phyloP scores from a whole-genome alignment of 2,113 vertebrate genomes.

The Psettodes erumei region DNA sequence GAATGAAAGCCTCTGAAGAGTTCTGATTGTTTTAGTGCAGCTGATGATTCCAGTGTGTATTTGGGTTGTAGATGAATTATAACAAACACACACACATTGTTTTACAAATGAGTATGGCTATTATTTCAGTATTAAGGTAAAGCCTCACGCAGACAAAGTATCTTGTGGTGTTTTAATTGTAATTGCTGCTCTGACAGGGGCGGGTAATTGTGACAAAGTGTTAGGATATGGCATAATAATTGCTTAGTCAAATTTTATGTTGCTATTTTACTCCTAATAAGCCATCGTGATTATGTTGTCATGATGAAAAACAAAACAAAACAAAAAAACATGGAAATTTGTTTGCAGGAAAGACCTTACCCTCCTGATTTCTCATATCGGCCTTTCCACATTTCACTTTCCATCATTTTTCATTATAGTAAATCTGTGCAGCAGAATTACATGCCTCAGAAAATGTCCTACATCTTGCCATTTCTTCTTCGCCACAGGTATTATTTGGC shows the following conservation, averaged over 20 bases:
- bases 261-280: background rate
- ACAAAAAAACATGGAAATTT: no score
- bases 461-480: background rate
- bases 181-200: background rate
- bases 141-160: background rate
- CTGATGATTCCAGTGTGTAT: slow-evolving; percentile 2
- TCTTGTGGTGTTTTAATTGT: slow-evolving; percentile 2
- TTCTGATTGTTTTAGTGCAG: slow-evolving; percentile 15
- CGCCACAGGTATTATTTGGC: background rate
- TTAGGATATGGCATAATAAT: background rate
- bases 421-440: background rate
- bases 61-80: slow-evolving; percentile 4
- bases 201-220: background rate
- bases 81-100: slow-evolving; percentile 8
- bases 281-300: background rate
- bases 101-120: slow-evolving; percentile 12
- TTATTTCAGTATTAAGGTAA: slow-evolving; percentile 10
- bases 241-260: background rate
- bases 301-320: background rate
- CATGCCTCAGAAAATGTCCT: background rate
- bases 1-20: slow-evolving; percentile 38
- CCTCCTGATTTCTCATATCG: background rate
- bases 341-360: no score
- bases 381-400: background rate
- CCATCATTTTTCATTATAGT: background rate